Base-by-base conservation (phyloP, 2,797 vertebrate genomes). In the Helicolenus hilgendorfi region DNA sequence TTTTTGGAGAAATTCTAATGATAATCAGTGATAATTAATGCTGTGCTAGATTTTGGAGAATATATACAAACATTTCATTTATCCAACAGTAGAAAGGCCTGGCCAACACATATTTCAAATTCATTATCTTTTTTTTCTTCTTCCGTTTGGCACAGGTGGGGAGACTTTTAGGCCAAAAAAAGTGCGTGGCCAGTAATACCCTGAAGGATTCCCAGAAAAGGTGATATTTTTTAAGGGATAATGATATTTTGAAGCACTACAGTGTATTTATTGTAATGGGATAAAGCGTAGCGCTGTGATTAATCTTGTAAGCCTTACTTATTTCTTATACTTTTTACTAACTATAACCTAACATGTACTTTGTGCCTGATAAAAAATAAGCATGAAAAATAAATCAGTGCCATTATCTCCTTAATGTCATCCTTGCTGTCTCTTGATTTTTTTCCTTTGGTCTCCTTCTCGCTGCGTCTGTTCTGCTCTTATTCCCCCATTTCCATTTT, bases 121-220 rank as follows among this genome's bases (percentile, higher is more conserved):
- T 80, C 26, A 60, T 71, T 26, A 58, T 31, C 15, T 33, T n/a
- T 29, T 63, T 38, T 81, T 64, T 59, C 58, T 62, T 15, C 26
- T 6, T 15, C 60, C 26, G 62, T 80, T 63, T 77, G 36, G 69
- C n/a, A 69, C 65, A 92, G 84, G 84, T 83, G 58, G 41, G n/a
- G 35, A 90, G 63, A 86, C 59, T 87, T 79, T 65, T 53, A 78
- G 56, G 65, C 76, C 78, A 80, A 64, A 79, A 14, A 70, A 60
- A 81, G 53, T 72, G 56, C 4, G 8, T 55, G 53, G 36, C 38
- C 67, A 49, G 11, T 72, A 65, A 83, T 35, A 82, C 45, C 55
- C 86, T 14, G 41, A 22, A 72, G 35, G 73, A 84, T 55, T 82
- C 71, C 27, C 64, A 80, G 65, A 45, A 85, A 45, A 53, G 73